Percentiles rank a stretch among this genome's conserved stretches.
Evolutionary conservation across 2,888 invertebrate genomes (phyloP).

Genomic region (Allacma fusca): DNA sequence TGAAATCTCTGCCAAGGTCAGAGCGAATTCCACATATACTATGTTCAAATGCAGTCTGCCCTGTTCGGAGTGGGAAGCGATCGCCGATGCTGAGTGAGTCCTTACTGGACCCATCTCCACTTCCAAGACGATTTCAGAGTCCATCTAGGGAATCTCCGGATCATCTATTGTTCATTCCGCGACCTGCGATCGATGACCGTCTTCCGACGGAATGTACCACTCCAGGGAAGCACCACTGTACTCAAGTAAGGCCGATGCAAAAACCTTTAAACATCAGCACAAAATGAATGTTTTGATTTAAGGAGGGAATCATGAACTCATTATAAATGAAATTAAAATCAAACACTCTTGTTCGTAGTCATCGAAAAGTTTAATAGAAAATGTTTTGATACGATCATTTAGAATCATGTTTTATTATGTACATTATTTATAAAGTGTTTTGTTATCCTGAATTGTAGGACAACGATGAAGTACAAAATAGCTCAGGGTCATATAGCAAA

Average conservation of each 20-base stretch:
- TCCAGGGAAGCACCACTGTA: conserved; percentile 80
- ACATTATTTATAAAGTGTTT: background rate
- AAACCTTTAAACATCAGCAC: background rate
- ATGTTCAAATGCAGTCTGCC: conserved; percentile 64
- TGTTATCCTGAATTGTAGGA: conserved; percentile 35
- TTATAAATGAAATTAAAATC: too few species aligned
- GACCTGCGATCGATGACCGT: conserved; percentile 72
- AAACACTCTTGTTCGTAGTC: too few species aligned
- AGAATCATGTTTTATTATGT: too few species aligned
- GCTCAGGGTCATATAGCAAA: conserved; percentile 39
- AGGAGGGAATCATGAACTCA: background rate
- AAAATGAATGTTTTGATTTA: background rate
- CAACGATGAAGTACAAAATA: conserved; percentile 43
- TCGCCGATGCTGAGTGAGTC: conserved; percentile 64
- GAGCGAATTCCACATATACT: conserved; percentile 74
- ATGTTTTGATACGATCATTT: too few species aligned
- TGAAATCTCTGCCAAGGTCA: conserved; percentile 74
- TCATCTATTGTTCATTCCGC: conserved; percentile 62
- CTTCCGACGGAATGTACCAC: conserved; percentile 76
- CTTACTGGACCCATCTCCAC: conserved; percentile 64
- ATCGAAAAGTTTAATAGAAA: too few species aligned
- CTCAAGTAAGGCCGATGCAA: conserved; percentile 58
- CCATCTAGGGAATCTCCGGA: conserved; percentile 64
- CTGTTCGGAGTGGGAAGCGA: conserved; percentile 54
- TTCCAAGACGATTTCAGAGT: conserved; percentile 63